Percentiles rank a stretch among this genome's conserved stretches.
Conservation (phyloP, 2,888 invertebrate species). For the Tipula confusa region DNA sequence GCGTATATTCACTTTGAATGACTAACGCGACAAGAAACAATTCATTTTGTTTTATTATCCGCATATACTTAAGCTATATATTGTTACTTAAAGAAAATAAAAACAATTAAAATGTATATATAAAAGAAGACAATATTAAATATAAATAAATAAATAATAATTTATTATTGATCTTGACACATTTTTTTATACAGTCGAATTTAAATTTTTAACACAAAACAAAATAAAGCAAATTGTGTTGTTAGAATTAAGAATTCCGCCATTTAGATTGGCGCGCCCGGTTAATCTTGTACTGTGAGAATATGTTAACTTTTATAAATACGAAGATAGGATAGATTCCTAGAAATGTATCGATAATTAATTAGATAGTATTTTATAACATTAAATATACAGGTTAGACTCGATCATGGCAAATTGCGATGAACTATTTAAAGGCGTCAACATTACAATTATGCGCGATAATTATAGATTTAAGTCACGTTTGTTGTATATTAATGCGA, state of each 20-base stretch:
- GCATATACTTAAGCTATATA: background rate
- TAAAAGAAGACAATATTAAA: constrained; percentile 27
- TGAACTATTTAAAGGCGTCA: background rate
- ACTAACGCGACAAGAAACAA: background rate
- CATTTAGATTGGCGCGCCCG: background rate
- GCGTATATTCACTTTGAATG: too few species aligned
- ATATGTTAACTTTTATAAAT: background rate
- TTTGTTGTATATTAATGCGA: background rate
- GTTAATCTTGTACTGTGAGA: constrained; percentile 14
- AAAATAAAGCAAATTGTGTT: background rate
- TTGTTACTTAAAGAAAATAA: background rate
- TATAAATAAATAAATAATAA: constrained; percentile 27
- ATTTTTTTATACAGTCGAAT: background rate
- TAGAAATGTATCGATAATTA: background rate
- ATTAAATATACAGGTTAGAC: background rate
- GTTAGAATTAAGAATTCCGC: background rate
- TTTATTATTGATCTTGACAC: constrained; percentile 30
- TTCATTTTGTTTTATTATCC: background rate
- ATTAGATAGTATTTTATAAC: background rate
- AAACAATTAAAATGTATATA: background rate
- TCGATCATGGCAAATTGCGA: background rate
- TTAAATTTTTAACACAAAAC: background rate
- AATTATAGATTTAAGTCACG: background rate
- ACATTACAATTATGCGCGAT: background rate
- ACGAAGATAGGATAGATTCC: background rate